Conservation (phyloP, 2,888 invertebrate species). For the Gibbula magus region DNA sequence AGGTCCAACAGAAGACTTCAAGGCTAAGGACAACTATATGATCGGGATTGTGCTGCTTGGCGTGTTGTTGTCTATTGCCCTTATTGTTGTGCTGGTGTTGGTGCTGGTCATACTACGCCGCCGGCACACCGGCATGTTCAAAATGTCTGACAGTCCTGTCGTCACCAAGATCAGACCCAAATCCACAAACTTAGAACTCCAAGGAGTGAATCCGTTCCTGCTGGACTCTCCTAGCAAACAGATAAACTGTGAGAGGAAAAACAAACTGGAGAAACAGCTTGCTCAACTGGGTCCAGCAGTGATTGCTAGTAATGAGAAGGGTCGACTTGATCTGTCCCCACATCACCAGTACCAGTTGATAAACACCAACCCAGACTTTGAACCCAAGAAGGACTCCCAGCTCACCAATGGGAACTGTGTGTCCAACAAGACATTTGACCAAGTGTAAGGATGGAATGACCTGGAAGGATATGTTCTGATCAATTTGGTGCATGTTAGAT, state of each 20-base stretch:
- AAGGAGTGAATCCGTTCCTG: conserved; percentile 43
- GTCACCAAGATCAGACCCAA: conserved; percentile 42
- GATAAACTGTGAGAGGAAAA: conserved; percentile 19
- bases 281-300: conserved; percentile 8
- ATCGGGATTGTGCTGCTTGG: conserved; percentile 51
- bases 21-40: conserved; percentile 46
- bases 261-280: conserved; percentile 18
- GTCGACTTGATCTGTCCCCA: not conserved
- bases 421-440: conserved; percentile 26
- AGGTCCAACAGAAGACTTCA: conserved; percentile 29
- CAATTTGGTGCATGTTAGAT: not conserved
- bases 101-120: conserved; percentile 35
- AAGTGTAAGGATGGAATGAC: not conserved
- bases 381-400: conserved; percentile 11
- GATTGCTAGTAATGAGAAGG: not conserved
- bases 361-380: conserved; percentile 16
- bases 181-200: conserved; percentile 46
- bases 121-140: conserved; percentile 36
- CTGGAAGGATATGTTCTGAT: not conserved
- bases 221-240: conserved; percentile 29
- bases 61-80: conserved; percentile 44
- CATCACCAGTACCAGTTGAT: conserved; percentile 18
- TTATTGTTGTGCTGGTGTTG: conserved; percentile 48
- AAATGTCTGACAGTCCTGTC: conserved; percentile 35
- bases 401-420: conserved; percentile 23